Evolutionary conservation across 2,113 vertebrate genomes (phyloP).

Genomic region (Shinisaurus crocodilurus): DNA sequence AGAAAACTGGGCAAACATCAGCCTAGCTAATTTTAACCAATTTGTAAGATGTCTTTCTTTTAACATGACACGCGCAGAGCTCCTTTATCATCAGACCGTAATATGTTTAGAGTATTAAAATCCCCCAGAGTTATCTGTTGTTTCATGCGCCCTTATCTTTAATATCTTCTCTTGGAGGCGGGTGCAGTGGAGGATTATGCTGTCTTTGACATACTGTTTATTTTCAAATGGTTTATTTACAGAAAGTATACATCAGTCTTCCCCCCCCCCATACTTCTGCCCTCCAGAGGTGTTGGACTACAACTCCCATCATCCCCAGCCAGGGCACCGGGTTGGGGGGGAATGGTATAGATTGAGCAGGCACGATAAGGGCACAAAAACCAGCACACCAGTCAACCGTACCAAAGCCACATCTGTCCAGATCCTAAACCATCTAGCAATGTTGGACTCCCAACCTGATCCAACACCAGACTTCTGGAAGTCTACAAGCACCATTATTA

Average conservation of each 20-base stretch:
- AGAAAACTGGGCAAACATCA: background rate
- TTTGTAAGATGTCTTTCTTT: background rate
- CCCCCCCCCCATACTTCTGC: too few species aligned
- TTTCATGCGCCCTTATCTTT: background rate
- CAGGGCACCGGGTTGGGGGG: too few species aligned
- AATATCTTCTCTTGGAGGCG: background rate
- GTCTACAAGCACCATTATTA: too few species aligned
- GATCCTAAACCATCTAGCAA: too few species aligned
- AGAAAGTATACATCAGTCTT: background rate
- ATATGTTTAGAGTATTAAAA: background rate
- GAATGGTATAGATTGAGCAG: background rate
- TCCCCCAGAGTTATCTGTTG: background rate
- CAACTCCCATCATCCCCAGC: too few species aligned
- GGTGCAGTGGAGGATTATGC: background rate
- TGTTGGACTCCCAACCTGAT: too few species aligned
- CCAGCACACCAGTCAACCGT: background rate
- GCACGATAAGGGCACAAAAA: background rate
- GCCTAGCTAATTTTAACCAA: constrained; percentile 3
- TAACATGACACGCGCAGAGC: background rate
- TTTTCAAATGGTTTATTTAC: too few species aligned
- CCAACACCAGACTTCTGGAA: too few species aligned
- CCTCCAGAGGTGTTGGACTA: too few species aligned
- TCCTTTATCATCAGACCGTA: background rate
- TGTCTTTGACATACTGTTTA: background rate
- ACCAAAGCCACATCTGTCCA: background rate